These are phyloP conservation scores for Pecten maximus DNA, from an alignment of 2,888 invertebrate genomes.

Conservation along the genomic window DNA sequence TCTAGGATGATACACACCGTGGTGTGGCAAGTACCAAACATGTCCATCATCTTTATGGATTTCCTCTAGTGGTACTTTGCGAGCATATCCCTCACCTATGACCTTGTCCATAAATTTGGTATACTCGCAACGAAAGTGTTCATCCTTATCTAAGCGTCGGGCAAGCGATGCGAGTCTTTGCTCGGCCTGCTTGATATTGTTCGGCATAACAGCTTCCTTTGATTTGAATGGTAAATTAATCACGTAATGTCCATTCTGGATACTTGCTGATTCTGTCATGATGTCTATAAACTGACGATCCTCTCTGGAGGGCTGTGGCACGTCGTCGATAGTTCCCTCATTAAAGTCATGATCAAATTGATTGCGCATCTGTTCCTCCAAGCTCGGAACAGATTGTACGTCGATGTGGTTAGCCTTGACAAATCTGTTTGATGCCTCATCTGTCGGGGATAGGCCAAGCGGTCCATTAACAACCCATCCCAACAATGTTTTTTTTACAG, in stretches of 20 bases:
- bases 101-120: slow-evolving; percentile 38
- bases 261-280: too few species aligned
- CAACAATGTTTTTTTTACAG: slow-evolving; percentile 48
- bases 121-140: neutral
- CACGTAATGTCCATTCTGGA: too few species aligned
- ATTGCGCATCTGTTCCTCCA: too few species aligned
- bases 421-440: too few species aligned
- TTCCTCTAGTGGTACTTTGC: slow-evolving; percentile 37
- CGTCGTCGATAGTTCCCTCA: too few species aligned
- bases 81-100: slow-evolving; percentile 46
- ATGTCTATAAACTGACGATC: too few species aligned
- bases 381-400: too few species aligned
- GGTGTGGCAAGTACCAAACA: slow-evolving; percentile 59
- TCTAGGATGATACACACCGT: slow-evolving; percentile 55
- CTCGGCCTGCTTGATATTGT: slow-evolving; percentile 21
- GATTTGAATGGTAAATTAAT: slow-evolving; percentile 5
- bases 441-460: too few species aligned
- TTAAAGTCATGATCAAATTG: too few species aligned
- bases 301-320: too few species aligned
- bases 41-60: slow-evolving; percentile 36
- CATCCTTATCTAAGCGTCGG: slow-evolving; percentile 27
- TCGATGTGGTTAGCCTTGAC: too few species aligned
- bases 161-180: slow-evolving; percentile 31
- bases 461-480: slow-evolving; percentile 57
- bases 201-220: neutral